These are phyloP conservation scores for Xestia xanthographa DNA, from an alignment of 2,888 invertebrate species.

Conservation along the genomic window DNA sequence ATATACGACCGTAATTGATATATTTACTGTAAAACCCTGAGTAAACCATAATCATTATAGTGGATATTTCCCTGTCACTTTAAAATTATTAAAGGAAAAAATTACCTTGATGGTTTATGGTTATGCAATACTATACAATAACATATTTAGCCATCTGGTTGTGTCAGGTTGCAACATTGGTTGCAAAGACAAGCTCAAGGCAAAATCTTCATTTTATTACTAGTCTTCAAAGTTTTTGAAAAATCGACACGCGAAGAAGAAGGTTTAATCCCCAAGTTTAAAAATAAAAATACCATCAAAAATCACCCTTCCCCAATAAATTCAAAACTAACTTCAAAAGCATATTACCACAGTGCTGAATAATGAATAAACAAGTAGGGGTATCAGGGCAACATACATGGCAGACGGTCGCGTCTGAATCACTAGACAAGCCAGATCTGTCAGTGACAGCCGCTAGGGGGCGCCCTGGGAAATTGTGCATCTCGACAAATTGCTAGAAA, in stretches of 20 bases:
- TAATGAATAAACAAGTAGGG: constrained; percentile 26
- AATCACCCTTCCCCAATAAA: background rate
- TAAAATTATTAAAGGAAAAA: background rate
- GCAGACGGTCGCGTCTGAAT: constrained; percentile 26
- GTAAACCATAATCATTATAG: background rate
- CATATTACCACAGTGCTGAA: constrained; percentile 28
- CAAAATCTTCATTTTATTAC: too few relatives aligned
- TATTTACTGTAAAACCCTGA: background rate
- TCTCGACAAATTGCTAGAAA: constrained; percentile 36
- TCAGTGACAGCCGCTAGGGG: constrained; percentile 45
- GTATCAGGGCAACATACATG: constrained; percentile 19
- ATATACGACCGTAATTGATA: background rate
- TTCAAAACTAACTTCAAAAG: constrained; percentile 13
- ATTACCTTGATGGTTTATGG: background rate
- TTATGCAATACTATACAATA: background rate
- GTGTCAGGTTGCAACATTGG: too few relatives aligned
- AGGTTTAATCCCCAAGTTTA: too few relatives aligned
- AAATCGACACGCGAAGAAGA: background rate
- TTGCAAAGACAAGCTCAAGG: too few relatives aligned
- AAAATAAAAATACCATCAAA: background rate
- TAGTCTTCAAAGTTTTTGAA: background rate
- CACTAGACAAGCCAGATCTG: constrained; percentile 45
- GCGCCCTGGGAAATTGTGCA: constrained; percentile 50
- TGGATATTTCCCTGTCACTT: background rate
- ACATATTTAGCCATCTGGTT: background rate